Evolutionary conservation across 2,888 invertebrate species (phyloP).

Genomic region (Phania funesta): DNA sequence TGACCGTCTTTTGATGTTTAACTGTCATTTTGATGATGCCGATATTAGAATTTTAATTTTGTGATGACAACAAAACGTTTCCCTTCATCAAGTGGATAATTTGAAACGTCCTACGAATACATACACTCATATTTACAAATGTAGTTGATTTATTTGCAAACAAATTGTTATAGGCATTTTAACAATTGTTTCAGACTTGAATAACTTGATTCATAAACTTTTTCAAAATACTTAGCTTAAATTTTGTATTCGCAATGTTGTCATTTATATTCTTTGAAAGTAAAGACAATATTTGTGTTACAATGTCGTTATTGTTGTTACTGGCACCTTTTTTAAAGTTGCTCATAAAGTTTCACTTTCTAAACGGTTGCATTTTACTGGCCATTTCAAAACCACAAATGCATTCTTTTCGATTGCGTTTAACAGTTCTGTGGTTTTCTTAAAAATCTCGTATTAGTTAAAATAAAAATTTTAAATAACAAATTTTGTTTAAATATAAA

Average conservation of each 20-base stretch:
- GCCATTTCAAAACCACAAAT: background rate
- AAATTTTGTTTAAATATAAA: no score
- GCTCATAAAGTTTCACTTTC: background rate
- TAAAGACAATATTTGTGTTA: constrained; percentile 10
- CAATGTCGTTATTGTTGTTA: background rate
- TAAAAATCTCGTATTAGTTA: no score
- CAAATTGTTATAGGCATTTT: background rate
- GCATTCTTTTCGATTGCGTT: no score
- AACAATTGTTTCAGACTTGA: background rate
- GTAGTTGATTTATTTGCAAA: background rate
- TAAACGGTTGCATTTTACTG: background rate
- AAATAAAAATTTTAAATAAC: no score
- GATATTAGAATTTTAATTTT: constrained; percentile 32
- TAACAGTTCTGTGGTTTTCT: no score
- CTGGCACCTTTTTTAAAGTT: background rate
- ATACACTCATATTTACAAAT: background rate
- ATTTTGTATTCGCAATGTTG: background rate
- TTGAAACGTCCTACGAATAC: no score
- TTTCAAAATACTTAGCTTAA: background rate
- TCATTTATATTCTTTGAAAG: background rate
- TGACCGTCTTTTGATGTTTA: constrained; percentile 3
- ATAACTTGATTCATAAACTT: background rate
- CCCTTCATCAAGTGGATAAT: background rate
- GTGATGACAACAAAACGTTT: background rate
- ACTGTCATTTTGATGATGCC: constrained; percentile 32